Evolutionary conservation across 2,888 invertebrate genomes (phyloP).

Genomic region (Neoascia interrupta): DNA sequence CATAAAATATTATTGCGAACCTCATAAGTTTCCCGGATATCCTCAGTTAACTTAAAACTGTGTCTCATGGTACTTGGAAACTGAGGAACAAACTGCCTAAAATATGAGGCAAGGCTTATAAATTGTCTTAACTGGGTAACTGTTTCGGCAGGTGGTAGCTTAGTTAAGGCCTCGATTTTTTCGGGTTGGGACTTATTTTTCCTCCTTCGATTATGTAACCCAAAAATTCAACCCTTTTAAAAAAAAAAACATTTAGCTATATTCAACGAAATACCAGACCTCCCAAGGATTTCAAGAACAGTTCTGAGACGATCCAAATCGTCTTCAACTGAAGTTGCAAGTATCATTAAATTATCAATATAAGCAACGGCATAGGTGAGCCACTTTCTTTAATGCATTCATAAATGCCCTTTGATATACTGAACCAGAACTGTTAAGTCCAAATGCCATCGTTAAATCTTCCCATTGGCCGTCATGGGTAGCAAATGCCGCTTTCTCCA

Average conservation of each 20-base stretch:
- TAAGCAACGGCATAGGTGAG: too few relatives aligned
- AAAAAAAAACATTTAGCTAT: constrained; percentile 18
- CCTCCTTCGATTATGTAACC: constrained; percentile 3
- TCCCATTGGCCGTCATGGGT: too few relatives aligned
- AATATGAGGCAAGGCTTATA: constrained; percentile 23
- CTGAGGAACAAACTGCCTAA: constrained; percentile 7
- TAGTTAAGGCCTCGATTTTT: background rate
- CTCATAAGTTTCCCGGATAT: background rate
- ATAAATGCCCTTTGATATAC: too few relatives aligned
- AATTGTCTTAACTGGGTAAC: constrained; percentile 17
- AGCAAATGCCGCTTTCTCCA: too few relatives aligned
- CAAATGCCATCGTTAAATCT: too few relatives aligned
- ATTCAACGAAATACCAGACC: constrained; percentile 33
- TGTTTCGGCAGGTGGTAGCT: constrained; percentile 1
- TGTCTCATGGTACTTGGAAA: constrained; percentile 15
- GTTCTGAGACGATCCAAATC: too few relatives aligned
- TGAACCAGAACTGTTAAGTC: too few relatives aligned
- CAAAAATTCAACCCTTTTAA: constrained; percentile 22
- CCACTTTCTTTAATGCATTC: too few relatives aligned
- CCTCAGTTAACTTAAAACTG: constrained; percentile 14
- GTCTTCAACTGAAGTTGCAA: too few relatives aligned
- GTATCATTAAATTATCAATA: too few relatives aligned
- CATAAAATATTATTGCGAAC: background rate
- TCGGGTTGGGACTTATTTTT: background rate
- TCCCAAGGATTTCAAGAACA: too few relatives aligned